Evolutionary conservation across 2,888 invertebrate species (phyloP), one percentile per base, ranked within the genome.

Genomic region (Tiphia femorata): DNA sequence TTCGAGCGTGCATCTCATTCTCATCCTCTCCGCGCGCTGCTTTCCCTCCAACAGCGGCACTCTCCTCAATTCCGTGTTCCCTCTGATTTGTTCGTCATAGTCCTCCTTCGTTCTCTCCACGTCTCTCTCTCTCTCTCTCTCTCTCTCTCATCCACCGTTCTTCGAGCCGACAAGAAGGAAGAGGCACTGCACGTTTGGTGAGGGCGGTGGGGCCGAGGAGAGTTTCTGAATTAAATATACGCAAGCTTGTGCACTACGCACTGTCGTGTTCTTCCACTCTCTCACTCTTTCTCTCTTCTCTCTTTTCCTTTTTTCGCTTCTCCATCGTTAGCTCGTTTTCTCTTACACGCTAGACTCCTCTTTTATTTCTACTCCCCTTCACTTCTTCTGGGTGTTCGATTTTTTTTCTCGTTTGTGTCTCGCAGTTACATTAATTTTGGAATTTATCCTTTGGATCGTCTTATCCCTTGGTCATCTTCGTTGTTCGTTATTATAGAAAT

Each of bases 151-250:
- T 17, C 44, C 12, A n/a, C n/a, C n/a, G n/a, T 20, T 40, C 40
- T 41, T 16, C 21, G 33, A 7, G 12, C 23, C 33, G 44, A 49
- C 53, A 49, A 47, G 62, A 57, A 62, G 61, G 62, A 49, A 49
- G 46, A 51, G 56, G 49, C 33, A 51, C 44, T 29, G n/a, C 55
- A 37, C 44, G 51, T 35, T 40, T 29, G 52, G 30, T 41, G 47
- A n/a, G n/a, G n/a, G n/a, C n/a, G n/a, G n/a, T n/a, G n/a, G n/a
- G 50, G 40, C 33, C 37, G 41, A 46, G 44, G 62, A 47, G 40
- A 46, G 48, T 51, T 50, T 37, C 38, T 63, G 63, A 63, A 63
- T 63, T 63, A 63, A 63, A 58, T 63, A 63, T 63, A 49, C 17
- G 48, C 52, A 21, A 48, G 40, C 67, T 64, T 48, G 51, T 38